Percentiles rank a stretch among this genome's conserved stretches.
Conservation (phyloP, 2,113 vertebrate species). For the Clarias gariepinus region DNA sequence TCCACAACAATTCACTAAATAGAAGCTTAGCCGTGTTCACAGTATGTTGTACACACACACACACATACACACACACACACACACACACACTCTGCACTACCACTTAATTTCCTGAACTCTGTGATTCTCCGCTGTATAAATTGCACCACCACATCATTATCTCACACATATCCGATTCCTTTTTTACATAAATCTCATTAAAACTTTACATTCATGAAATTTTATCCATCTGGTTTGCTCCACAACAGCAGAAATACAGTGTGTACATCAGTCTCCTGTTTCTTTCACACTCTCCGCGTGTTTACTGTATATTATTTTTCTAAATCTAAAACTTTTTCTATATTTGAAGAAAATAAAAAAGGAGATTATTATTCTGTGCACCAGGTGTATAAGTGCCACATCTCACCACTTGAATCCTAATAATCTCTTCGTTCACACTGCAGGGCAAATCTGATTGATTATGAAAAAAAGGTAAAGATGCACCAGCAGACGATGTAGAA, state of each 20-base stretch:
- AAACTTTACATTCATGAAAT: background rate
- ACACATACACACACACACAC: background rate
- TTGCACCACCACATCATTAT: background rate
- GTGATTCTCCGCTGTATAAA: background rate
- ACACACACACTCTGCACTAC: background rate
- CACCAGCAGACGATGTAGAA: background rate
- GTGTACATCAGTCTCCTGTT: background rate
- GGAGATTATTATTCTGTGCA: background rate
- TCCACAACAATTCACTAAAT: background rate
- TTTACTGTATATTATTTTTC: background rate
- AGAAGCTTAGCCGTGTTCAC: background rate
- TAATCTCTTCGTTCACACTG: background rate
- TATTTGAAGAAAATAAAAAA: background rate
- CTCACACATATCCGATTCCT: background rate
- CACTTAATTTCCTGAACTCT: background rate
- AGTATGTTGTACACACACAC: background rate
- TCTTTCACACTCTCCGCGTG: background rate
- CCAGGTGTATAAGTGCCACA: background rate
- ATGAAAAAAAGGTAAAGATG: background rate
- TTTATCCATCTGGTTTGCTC: background rate
- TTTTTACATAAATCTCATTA: background rate
- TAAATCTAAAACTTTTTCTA: background rate
- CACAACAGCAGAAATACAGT: background rate
- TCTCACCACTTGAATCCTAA: background rate
- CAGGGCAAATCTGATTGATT: background rate